Percentiles rank a stretch among this genome's conserved stretches.
Conservation (phyloP, 2,888 invertebrate species). For the Tachina lurida region DNA sequence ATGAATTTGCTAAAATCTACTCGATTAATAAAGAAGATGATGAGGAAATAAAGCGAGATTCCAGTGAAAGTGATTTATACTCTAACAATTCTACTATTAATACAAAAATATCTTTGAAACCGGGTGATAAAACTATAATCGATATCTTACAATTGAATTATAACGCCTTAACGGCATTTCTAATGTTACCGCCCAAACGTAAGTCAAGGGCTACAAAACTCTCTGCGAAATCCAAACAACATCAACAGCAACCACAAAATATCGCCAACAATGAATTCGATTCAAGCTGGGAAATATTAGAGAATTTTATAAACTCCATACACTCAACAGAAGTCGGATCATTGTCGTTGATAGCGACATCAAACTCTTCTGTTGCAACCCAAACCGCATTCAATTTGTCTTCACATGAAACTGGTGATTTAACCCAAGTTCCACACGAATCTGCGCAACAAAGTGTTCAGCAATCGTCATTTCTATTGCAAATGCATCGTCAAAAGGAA, state of each 20-base stretch:
- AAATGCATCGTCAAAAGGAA: constrained; percentile 73
- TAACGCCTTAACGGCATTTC: constrained; percentile 79
- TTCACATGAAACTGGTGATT: constrained; percentile 14
- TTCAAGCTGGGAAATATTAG: constrained; percentile 78
- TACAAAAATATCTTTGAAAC: constrained; percentile 71
- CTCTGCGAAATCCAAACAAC: constrained; percentile 34
- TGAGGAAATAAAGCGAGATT: constrained; percentile 48
- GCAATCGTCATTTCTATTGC: constrained; percentile 74
- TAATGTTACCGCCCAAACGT: constrained; percentile 74
- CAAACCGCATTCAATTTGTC: constrained; percentile 46
- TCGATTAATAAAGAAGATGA: constrained; percentile 76
- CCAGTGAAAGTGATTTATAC: constrained; percentile 36
- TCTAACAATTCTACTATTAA: constrained; percentile 51
- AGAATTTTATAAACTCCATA: constrained; percentile 75
- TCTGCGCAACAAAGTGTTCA: not conserved
- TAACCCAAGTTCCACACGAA: constrained; percentile 17
- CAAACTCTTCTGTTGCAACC: constrained; percentile 6
- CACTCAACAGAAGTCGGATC: constrained; percentile 62
- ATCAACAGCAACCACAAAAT: constrained; percentile 22
- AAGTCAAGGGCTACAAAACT: constrained; percentile 47
- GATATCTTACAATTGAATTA: constrained; percentile 79
- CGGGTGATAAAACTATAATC: constrained; percentile 78
- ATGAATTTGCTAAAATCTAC: constrained; percentile 79
- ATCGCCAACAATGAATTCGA: constrained; percentile 67
- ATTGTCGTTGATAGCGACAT: constrained; percentile 66